phyloP scores from a whole-genome alignment of 2,797 vertebrate genomes.

The Sebastes paucispinis region DNA sequence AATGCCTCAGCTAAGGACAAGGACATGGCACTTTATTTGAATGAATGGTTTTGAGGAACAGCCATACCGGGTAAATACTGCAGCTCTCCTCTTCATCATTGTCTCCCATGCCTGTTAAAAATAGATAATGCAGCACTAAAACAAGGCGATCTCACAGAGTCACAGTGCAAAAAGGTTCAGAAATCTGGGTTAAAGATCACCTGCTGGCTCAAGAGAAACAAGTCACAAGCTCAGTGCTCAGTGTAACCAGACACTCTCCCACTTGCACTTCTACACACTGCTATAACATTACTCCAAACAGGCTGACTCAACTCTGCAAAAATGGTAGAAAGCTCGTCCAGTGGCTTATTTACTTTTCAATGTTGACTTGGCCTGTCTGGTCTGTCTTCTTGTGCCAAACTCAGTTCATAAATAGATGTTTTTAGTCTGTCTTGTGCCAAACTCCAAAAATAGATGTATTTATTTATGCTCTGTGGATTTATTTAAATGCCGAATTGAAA shows the following conservation, averaged over 20 bases:
- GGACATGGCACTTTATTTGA: not conserved
- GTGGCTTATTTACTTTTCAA: not conserved
- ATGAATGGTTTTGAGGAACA: not conserved
- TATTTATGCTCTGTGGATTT: not conserved
- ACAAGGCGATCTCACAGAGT: not conserved
- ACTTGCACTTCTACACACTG: not conserved
- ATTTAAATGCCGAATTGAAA: not conserved
- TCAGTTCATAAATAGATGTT: not conserved
- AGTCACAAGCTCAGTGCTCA: slow-evolving; percentile 27
- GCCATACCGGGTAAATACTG: slow-evolving; percentile 75
- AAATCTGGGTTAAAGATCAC: slow-evolving; percentile 62
- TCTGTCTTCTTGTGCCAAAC: not conserved
- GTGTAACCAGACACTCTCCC: slow-evolving; percentile 57
- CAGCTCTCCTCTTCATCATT: slow-evolving; percentile 72
- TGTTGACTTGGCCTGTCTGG: not conserved
- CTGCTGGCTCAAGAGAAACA: not conserved
- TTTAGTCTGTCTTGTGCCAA: not conserved
- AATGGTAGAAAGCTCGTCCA: not conserved
- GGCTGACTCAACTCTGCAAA: not conserved
- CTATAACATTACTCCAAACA: not conserved
- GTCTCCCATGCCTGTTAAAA: slow-evolving; percentile 73
- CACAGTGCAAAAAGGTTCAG: not conserved
- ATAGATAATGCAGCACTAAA: not conserved
- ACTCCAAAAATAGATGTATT: not conserved
- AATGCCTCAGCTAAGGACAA: not conserved